These are phyloP conservation scores for Tipula lateralis DNA, from an alignment of 2,888 invertebrate genomes.

Conservation along the genomic window DNA sequence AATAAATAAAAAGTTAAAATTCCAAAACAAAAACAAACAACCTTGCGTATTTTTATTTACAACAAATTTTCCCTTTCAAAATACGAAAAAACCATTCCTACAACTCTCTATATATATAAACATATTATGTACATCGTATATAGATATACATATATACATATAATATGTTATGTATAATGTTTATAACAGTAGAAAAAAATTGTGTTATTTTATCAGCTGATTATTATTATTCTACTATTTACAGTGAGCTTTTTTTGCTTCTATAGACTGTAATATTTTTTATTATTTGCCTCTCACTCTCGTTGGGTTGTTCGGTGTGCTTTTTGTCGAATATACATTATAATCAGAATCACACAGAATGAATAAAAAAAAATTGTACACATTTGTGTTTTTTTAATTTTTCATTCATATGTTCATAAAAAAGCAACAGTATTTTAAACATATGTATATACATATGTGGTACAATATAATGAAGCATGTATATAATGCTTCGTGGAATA, in stretches of 20 bases:
- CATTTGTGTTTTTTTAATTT: neutral
- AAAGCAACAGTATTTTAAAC: neutral
- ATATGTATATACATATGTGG: neutral
- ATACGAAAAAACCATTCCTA: neutral
- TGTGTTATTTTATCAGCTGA: neutral
- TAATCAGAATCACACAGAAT: neutral
- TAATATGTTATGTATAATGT: neutral
- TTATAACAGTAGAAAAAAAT: constrained; percentile 3
- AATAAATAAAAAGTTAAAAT: constrained; percentile 4
- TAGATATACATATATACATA: neutral
- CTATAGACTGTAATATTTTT: neutral
- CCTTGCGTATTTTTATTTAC: constrained; percentile 19
- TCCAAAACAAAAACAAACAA: constrained; percentile 24
- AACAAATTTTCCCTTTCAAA: constrained; percentile 24
- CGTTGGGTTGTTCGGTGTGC: neutral
- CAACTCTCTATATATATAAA: neutral
- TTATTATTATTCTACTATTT: constrained; percentile 24
- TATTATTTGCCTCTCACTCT: neutral
- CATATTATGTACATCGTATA: neutral
- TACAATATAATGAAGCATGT: neutral
- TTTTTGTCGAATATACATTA: neutral
- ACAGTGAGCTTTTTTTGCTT: neutral
- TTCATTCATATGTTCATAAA: neutral
- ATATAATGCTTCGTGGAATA: neutral
- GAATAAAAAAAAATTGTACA: neutral